Percentiles rank a stretch among this genome's conserved stretches.
Evolutionary conservation across 2,888 invertebrate species (phyloP).

Genomic region (Phrixothrix hirtus): DNA sequence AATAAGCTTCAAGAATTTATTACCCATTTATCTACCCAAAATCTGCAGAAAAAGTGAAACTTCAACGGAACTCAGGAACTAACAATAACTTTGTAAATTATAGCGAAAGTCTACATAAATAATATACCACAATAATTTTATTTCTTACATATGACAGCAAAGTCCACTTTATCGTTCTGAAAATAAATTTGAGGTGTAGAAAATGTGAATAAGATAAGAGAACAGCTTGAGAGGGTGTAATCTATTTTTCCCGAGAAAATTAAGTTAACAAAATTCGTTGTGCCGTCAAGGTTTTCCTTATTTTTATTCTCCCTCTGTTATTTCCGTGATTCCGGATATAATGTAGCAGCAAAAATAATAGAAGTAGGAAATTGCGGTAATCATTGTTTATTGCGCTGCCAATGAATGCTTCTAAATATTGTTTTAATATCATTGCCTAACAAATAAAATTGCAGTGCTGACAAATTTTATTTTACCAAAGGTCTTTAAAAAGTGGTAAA

Average conservation of each 20-base stretch:
- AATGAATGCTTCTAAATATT: too few species aligned
- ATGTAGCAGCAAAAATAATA: slow-evolving; percentile 11
- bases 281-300: slow-evolving; percentile 9
- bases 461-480: too few species aligned
- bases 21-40: slow-evolving; percentile 9
- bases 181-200: slow-evolving; percentile 26
- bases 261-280: slow-evolving; percentile 26
- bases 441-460: too few species aligned
- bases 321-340: slow-evolving; percentile 13
- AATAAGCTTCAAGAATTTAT: slow-evolving; percentile 8
- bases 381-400: slow-evolving; percentile 12
- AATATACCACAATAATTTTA: slow-evolving; percentile 15
- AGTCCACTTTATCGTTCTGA: slow-evolving; percentile 14
- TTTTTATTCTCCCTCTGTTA: slow-evolving; percentile 12
- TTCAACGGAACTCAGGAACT: neutral
- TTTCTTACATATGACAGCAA: slow-evolving; percentile 5
- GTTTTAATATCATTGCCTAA: too few species aligned
- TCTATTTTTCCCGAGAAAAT: slow-evolving; percentile 26
- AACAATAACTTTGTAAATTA: neutral
- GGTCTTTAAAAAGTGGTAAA: neutral
- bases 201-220: slow-evolving; percentile 26
- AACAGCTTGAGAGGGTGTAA: slow-evolving; percentile 20
- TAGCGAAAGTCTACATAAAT: slow-evolving; percentile 6
- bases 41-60: neutral
- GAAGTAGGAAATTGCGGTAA: slow-evolving; percentile 10